Percentiles rank a stretch among this genome's conserved stretches.
phyloP scores from a whole-genome alignment of 35 echinoderm and acorn worm genomes.

The Nesometra sesokonis region DNA sequence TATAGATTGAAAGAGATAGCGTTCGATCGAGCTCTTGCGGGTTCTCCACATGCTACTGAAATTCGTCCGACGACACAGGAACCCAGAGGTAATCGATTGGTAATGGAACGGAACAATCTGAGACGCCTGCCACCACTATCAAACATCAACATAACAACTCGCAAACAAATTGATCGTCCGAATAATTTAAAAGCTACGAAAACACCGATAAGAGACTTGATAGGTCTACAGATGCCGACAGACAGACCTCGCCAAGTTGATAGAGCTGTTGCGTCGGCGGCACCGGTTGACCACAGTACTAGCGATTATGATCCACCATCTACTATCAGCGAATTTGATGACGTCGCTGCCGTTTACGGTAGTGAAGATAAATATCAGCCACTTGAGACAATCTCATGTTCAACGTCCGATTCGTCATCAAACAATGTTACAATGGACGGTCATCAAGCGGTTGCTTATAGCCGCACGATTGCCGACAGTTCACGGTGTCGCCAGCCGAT shows the following conservation, averaged over 20 bases:
- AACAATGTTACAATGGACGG: background rate
- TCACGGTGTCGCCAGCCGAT: too few species aligned
- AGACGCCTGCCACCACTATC: background rate
- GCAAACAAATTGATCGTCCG: background rate
- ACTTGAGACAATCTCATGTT: background rate
- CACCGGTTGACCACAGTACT: background rate
- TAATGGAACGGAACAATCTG: background rate
- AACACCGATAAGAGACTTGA: background rate
- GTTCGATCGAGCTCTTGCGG: background rate
- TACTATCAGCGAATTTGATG: background rate
- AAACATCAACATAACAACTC: background rate
- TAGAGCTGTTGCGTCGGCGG: background rate
- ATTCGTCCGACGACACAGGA: background rate
- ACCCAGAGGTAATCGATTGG: background rate
- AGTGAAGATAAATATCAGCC: background rate
- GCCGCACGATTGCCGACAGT: background rate
- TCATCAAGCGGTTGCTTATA: background rate
- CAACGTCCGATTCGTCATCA: background rate
- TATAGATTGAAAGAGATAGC: background rate
- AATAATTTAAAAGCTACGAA: background rate
- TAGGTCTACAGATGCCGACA: background rate
- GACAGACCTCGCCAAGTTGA: background rate
- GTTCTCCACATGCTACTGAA: background rate
- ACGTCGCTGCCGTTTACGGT: background rate
- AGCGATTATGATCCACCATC: background rate